phyloP scores from a whole-genome alignment of 2,113 vertebrate genomes.

The Tragelaphus buxtoni region DNA sequence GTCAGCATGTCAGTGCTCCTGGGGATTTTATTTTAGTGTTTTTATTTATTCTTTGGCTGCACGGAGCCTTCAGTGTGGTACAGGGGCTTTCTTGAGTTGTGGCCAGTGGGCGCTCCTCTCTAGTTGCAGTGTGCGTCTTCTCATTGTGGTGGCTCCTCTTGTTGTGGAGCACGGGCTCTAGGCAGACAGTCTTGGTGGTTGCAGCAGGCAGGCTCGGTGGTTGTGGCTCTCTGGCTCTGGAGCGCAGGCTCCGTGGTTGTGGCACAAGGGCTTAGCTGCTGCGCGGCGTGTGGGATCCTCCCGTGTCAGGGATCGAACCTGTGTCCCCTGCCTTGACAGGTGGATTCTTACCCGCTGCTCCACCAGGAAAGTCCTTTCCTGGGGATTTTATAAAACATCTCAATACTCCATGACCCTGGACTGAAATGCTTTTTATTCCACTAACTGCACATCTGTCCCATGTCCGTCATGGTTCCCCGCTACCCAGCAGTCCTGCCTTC shows the following conservation, averaged over 20 bases:
- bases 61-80: neutral
- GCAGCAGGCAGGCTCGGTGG: neutral
- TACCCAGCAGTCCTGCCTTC: neutral
- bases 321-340: neutral
- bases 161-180: neutral
- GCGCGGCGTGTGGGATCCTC: rapidly evolving
- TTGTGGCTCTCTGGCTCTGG: rapidly evolving
- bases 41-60: neutral
- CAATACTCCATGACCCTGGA: neutral
- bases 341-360: neutral
- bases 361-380: neutral
- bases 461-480: rapidly evolving
- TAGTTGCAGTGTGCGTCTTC: neutral
- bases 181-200: neutral
- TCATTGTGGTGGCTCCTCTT: rapidly evolving
- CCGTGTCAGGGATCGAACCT: rapidly evolving
- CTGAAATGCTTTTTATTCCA: neutral
- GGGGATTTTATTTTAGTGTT: neutral
- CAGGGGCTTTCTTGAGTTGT: neutral
- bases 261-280: neutral
- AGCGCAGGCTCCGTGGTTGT: neutral
- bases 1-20: neutral
- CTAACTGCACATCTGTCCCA: no score
- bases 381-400: neutral
- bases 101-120: neutral